phyloP scores from a whole-genome alignment of 2,113 vertebrate species.

The Globicephala melas region DNA sequence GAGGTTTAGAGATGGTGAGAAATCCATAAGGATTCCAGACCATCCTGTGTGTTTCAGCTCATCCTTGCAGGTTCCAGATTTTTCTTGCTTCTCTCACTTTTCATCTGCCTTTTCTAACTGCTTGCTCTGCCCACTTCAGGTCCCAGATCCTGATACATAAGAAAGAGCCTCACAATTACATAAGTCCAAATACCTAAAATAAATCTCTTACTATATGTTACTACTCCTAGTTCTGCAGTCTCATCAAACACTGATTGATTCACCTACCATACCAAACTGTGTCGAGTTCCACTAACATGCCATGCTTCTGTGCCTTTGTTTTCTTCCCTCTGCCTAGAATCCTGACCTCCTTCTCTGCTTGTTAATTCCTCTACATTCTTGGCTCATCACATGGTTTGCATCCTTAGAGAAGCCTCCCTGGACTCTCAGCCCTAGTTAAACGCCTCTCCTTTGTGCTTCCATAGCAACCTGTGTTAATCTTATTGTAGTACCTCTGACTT shows the following conservation, averaged over 20 bases:
- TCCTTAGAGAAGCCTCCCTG: background rate
- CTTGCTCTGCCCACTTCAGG: background rate
- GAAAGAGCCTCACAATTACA: background rate
- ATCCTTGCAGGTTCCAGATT: background rate
- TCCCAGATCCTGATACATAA: background rate
- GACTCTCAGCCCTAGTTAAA: background rate
- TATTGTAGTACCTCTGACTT: background rate
- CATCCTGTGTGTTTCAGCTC: background rate
- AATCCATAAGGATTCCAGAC: background rate
- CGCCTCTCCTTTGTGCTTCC: background rate
- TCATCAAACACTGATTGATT: background rate
- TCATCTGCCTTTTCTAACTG: background rate
- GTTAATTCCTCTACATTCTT: background rate
- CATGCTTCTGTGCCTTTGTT: background rate
- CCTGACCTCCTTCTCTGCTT: background rate
- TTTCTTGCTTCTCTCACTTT: background rate
- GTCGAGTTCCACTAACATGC: background rate
- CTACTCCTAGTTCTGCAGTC: background rate
- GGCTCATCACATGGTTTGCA: background rate
- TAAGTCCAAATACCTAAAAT: background rate
- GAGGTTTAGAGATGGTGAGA: background rate
- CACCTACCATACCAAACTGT: background rate
- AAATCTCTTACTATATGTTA: background rate
- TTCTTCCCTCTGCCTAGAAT: background rate
- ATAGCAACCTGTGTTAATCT: background rate